phyloP scores from a whole-genome alignment of 2,888 invertebrate species.

The Bellardia bayeri region DNA sequence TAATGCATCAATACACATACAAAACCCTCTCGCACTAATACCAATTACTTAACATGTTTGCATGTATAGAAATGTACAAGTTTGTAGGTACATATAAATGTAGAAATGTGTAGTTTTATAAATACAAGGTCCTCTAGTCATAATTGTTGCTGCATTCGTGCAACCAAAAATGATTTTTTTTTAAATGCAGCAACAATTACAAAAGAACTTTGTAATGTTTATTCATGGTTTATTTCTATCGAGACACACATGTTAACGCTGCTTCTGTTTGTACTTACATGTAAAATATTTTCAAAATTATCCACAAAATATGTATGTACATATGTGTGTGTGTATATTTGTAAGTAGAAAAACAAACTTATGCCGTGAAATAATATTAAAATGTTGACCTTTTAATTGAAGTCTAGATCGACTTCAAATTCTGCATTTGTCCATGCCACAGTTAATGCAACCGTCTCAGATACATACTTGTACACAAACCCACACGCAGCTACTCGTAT shows the following conservation, averaged over 20 bases:
- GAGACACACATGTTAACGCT: constrained; percentile 22
- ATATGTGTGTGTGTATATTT: neutral
- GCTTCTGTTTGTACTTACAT: neutral
- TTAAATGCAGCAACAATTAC: constrained; percentile 32
- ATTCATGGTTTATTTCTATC: constrained; percentile 54
- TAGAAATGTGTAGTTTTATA: neutral
- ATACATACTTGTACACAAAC: neutral
- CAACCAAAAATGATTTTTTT: constrained; percentile 39
- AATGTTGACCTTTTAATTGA: constrained; percentile 70
- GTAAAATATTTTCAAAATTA: constrained; percentile 32
- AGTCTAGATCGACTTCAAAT: constrained; percentile 34
- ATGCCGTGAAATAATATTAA: constrained; percentile 60
- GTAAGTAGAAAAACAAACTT: constrained; percentile 27
- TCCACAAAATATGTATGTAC: neutral
- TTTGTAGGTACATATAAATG: too few relatives aligned
- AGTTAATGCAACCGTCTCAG: constrained; percentile 38
- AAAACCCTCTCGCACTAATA: constrained; percentile 20
- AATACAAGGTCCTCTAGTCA: constrained; percentile 55
- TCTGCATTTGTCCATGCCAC: constrained; percentile 54
- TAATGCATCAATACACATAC: constrained; percentile 45
- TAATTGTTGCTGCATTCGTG: constrained; percentile 64
- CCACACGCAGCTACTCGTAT: neutral
- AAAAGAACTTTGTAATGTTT: constrained; percentile 34
- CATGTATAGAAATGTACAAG: too few relatives aligned
- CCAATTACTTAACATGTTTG: neutral